phyloP scores from a whole-genome alignment of 2,797 vertebrate genomes.

The Aerospiza tachiro region DNA sequence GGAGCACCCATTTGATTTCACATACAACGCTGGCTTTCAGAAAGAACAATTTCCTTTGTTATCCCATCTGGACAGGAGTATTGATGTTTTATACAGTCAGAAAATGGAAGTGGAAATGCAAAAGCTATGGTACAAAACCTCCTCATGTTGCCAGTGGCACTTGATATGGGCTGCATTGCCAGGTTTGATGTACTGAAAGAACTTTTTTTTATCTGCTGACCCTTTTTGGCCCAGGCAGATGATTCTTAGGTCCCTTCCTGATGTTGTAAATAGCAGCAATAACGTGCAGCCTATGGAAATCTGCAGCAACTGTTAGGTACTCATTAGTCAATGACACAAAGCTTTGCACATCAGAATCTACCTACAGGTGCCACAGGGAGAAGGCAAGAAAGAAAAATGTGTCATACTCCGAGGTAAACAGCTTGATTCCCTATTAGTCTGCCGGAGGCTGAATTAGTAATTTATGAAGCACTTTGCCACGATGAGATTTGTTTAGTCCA shows the following conservation, averaged over 20 bases:
- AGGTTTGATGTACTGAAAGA: neutral
- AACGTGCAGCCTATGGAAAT: neutral
- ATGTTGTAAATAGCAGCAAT: neutral
- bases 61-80: neutral
- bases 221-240: neutral
- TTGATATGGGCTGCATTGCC: neutral
- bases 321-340: conserved; percentile 30
- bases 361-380: conserved; percentile 21
- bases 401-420: conserved; percentile 11
- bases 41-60: neutral
- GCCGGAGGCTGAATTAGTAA: conserved; percentile 46
- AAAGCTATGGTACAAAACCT: neutral
- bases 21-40: neutral
- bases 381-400: conserved; percentile 16
- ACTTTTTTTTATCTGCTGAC: neutral
- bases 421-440: conserved; percentile 26
- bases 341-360: neutral
- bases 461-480: conserved; percentile 47
- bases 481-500: conserved; percentile 34
- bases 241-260: neutral
- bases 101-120: neutral
- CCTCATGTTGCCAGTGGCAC: neutral
- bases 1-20: neutral
- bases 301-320: neutral
- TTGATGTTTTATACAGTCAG: neutral